Conservation (phyloP, 2,888 invertebrate genomes). For the Ceratothoa steindachneri region DNA sequence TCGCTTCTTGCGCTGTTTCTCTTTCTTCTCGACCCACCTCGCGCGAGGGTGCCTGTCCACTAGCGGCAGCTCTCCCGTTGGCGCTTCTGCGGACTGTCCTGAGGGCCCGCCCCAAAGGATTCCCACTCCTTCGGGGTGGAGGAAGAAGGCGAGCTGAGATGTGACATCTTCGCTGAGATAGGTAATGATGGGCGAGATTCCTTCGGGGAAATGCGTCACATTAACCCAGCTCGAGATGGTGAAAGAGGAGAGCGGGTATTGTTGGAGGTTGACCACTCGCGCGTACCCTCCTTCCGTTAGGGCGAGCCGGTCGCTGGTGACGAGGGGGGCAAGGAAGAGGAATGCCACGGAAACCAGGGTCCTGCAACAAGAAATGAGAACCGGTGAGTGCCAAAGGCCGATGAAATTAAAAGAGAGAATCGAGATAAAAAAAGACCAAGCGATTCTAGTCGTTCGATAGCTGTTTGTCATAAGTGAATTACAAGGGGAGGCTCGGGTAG, state of each 20-base stretch:
- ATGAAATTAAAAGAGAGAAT: no score
- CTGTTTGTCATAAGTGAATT: no score
- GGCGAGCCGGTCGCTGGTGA: slow-evolving; percentile 19
- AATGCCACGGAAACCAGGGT: no score
- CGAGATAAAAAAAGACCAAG: no score
- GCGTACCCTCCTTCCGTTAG: slow-evolving; percentile 35
- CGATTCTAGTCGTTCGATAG: no score
- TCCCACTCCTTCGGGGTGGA: slow-evolving; percentile 42
- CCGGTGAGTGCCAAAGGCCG: no score
- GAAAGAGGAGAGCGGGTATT: slow-evolving; percentile 24
- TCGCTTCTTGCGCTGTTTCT: slow-evolving; percentile 11
- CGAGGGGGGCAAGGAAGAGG: background rate
- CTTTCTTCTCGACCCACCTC: background rate
- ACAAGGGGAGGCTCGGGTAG: no score
- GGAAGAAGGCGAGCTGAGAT: slow-evolving; percentile 39
- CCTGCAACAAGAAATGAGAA: no score
- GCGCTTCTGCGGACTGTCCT: background rate
- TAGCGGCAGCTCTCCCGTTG: background rate
- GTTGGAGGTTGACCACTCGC: slow-evolving; percentile 24
- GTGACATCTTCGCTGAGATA: slow-evolving; percentile 33
- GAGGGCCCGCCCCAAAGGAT: slow-evolving; percentile 43
- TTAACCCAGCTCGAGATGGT: slow-evolving; percentile 45
- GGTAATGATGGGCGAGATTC: slow-evolving; percentile 42
- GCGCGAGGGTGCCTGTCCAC: slow-evolving; percentile 37
- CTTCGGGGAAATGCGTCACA: slow-evolving; percentile 37